A percentile compares a stretch with the other conserved stretches of the same genome.
Conservation (phyloP, 2,113 vertebrate genomes). For the Mobula birostris region DNA sequence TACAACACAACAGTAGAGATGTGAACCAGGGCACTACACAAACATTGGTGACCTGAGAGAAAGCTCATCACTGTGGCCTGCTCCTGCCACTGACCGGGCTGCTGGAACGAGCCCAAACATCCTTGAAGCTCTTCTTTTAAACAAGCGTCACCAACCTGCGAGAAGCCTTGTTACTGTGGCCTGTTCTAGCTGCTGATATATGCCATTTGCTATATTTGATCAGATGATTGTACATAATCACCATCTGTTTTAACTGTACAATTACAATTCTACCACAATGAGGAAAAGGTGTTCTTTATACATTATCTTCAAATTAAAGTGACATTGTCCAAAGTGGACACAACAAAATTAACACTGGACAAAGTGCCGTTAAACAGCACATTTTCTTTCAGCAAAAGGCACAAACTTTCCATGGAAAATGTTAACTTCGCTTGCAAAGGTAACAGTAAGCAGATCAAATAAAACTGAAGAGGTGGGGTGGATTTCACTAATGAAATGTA, state of each 20-base stretch:
- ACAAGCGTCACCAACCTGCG: too few relatives aligned
- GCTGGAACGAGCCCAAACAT: too few relatives aligned
- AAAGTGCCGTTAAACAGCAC: neutral
- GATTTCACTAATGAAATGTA: neutral
- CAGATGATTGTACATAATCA: neutral
- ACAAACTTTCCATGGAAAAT: neutral
- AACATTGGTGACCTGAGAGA: too few relatives aligned
- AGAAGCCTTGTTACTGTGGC: too few relatives aligned
- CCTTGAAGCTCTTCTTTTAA: too few relatives aligned
- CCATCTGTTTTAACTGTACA: neutral
- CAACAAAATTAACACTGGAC: neutral
- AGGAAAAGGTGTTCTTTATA: neutral
- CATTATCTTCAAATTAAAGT: neutral
- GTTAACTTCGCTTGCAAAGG: neutral
- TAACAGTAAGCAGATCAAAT: neutral
- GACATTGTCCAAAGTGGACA: neutral
- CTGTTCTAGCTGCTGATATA: too few relatives aligned
- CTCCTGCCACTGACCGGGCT: too few relatives aligned
- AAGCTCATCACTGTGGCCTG: too few relatives aligned
- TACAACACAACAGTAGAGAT: too few relatives aligned
- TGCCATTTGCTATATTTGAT: neutral
- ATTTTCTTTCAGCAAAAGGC: neutral
- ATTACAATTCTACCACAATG: neutral
- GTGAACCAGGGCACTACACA: too few relatives aligned
- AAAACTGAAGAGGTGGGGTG: neutral